Conservation (phyloP, 2,797 vertebrate species). For the Taeniopygia guttata region DNA sequence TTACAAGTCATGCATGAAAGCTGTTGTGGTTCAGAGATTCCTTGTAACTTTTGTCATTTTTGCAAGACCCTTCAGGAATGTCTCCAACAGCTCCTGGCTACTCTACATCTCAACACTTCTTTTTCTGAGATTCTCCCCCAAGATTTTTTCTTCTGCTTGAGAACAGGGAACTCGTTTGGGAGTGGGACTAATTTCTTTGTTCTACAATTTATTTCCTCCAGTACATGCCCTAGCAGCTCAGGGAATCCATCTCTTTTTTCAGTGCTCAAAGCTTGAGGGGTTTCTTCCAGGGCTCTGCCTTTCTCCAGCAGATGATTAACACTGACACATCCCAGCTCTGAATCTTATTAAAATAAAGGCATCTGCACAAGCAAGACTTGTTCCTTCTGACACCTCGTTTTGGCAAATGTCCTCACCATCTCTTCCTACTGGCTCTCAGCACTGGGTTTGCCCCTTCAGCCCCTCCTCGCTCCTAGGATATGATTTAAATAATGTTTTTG, state of each 20-base stretch:
- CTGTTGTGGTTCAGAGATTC: neutral
- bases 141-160: neutral
- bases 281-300: neutral
- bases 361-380: neutral
- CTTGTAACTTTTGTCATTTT: neutral
- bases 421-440: accelerated
- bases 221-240: neutral
- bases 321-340: neutral
- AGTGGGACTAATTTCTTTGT: neutral
- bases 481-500: neutral
- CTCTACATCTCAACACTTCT: neutral
- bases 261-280: neutral
- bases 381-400: neutral
- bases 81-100: neutral
- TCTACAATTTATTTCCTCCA: neutral
- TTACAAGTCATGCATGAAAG: neutral
- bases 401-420: neutral
- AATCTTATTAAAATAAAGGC: neutral
- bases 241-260: neutral
- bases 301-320: neutral
- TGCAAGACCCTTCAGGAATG: neutral
- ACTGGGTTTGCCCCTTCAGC: neutral
- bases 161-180: accelerated
- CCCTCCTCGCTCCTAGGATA: neutral
- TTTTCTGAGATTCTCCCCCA: neutral